phyloP scores from a whole-genome alignment of 2,797 vertebrate genomes.

The Hypotaenidia okinawae region DNA sequence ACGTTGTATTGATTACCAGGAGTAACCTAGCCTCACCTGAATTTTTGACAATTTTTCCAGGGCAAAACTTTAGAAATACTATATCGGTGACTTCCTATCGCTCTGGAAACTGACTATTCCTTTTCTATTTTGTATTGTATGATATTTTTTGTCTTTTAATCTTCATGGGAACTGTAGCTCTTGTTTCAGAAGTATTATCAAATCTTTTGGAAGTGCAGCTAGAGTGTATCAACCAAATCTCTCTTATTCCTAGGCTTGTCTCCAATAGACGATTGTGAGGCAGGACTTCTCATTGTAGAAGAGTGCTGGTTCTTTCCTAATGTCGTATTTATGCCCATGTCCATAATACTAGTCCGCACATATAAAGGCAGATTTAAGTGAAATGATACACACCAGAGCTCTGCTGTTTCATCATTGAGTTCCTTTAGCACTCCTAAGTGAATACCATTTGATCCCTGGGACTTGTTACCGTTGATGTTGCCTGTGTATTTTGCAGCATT shows the following conservation, averaged over 20 bases:
- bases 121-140: neutral
- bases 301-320: neutral
- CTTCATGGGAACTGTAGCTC: neutral
- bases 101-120: neutral
- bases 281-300: neutral
- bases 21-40: neutral
- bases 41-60: neutral
- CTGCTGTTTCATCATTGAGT: neutral
- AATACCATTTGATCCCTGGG: neutral
- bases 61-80: neutral
- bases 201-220: neutral
- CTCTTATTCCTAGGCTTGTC: neutral
- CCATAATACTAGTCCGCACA: neutral
- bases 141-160: neutral
- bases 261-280: neutral
- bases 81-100: neutral
- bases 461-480: neutral
- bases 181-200: neutral
- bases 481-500: neutral
- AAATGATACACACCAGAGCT: neutral
- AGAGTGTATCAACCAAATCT: neutral
- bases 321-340: neutral
- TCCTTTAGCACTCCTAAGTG: neutral
- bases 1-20: rapidly evolving
- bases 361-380: neutral